phyloP scores from a whole-genome alignment of 1,140 invertebrate species.

The Lucilia cuprina region DNA sequence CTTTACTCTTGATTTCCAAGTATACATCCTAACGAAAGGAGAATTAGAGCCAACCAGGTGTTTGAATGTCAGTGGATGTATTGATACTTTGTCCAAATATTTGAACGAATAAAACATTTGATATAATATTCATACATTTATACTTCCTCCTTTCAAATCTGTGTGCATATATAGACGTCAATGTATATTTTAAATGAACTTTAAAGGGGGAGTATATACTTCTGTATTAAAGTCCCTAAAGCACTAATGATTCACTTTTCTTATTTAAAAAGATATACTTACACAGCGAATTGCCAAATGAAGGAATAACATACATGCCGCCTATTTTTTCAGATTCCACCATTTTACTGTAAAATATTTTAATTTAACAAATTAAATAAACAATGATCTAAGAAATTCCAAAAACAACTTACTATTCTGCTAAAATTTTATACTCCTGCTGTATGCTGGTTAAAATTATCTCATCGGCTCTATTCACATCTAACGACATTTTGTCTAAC shows the following conservation, averaged over 20 bases:
- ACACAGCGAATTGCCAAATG: constrained; percentile 79
- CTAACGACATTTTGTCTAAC: constrained; percentile 50
- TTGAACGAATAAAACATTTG: too few species aligned
- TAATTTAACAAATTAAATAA: neutral
- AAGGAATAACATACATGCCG: constrained; percentile 92
- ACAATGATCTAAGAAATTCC: neutral
- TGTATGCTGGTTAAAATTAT: constrained; percentile 64
- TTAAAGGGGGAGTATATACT: too few species aligned
- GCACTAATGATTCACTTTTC: too few species aligned
- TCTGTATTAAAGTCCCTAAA: neutral
- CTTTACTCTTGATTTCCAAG: too few species aligned
- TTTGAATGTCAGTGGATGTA: too few species aligned
- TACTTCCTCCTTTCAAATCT: too few species aligned
- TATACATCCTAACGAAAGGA: too few species aligned
- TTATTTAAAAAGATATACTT: constrained; percentile 60
- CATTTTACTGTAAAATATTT: constrained; percentile 75
- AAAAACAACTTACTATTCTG: constrained; percentile 74
- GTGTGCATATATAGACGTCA: too few species aligned
- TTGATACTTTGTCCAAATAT: too few species aligned
- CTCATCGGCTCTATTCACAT: constrained; percentile 52
- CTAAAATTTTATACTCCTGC: constrained; percentile 78
- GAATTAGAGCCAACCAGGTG: too few species aligned
- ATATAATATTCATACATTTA: too few species aligned
- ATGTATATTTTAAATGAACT: too few species aligned
- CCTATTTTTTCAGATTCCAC: constrained; percentile 83